Percentiles rank a stretch among this genome's conserved stretches.
phyloP scores from a whole-genome alignment of 1,140 invertebrate species.

The Scaptomyza hsui region DNA sequence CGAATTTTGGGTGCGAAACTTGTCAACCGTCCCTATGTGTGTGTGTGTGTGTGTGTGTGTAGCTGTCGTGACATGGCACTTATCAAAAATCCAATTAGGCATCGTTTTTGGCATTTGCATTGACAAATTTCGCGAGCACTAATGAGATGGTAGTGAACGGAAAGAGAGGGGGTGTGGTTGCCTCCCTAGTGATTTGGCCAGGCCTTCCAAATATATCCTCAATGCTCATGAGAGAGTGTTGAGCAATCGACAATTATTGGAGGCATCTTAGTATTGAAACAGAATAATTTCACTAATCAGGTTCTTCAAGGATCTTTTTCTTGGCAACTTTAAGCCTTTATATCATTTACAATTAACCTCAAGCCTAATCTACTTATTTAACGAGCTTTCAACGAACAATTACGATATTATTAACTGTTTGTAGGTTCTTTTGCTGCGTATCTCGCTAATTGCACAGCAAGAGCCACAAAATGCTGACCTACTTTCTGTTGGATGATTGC shows the following conservation, averaged over 20 bases:
- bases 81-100: slow-evolving; percentile 76
- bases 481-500: slow-evolving; percentile 36
- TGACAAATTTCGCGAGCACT: slow-evolving; percentile 45
- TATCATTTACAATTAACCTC: no score
- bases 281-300: no score
- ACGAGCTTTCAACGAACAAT: slow-evolving; percentile 44
- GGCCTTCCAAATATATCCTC: slow-evolving; percentile 4
- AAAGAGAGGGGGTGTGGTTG: no score
- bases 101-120: slow-evolving; percentile 46
- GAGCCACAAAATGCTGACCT: slow-evolving; percentile 15
- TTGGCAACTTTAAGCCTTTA: no score
- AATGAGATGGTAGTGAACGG: slow-evolving; percentile 32
- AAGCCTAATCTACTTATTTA: slow-evolving; percentile 20
- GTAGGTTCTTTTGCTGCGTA: no score
- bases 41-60: no score
- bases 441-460: background rate
- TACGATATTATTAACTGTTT: slow-evolving; percentile 49
- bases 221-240: slow-evolving; percentile 27
- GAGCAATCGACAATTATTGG: slow-evolving; percentile 6
- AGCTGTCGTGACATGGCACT: slow-evolving; percentile 42
- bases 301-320: no score
- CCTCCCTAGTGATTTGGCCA: slow-evolving; percentile 19
- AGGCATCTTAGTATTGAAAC: no score
- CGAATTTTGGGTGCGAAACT: slow-evolving; percentile 17
- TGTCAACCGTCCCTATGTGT: background rate